Evolutionary conservation across 2,888 invertebrate genomes (phyloP), one percentile per base, ranked within the genome.

Genomic region (Luffia ferchaultella): DNA sequence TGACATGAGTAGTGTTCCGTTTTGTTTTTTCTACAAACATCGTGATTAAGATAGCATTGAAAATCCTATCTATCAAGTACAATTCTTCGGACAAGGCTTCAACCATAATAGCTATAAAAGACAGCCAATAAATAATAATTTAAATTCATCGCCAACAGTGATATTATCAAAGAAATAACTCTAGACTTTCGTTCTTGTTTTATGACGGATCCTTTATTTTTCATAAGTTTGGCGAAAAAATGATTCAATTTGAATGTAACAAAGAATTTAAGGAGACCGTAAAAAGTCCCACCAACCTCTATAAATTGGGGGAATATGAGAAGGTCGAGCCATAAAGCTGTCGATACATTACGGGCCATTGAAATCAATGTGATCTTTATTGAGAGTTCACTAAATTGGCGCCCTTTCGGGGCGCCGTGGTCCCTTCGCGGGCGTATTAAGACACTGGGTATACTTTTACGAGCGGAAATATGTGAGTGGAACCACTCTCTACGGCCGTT

Each of bases 331-430:
- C 71, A 77, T 76, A 77, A 78, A 76, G 68, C 71, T 68, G 60
- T 63, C 62, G 64, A 63, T 72, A 74, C 70, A 68, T 70, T 73
- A 73, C 65, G 64, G 67, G 58, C 72, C 64, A 76, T 77, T 73
- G 72, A 76, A 77, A 77, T 73, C 76, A 73, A 77, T 76, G 68
- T 68, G 52, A 68, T 69, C 73, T 74, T 75, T 72, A 77, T 76
- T 68, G 71, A 67, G 70, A 71, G 63, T 70, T 70, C 61, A 65
- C 64, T 70, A 68, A 73, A 73, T 73, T 70, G 67, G 55, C 16
- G 20, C 52, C 50, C 48, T 53, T 53, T 20, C 19, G 20, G 48
- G 48, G 19, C 17, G 16, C n/a, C 44, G 15, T 9, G 43, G 45
- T 20, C 16, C n/a, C 20, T 7, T n/a, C 15, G 5, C 18, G 3